These are phyloP conservation scores for Bujurquina vittata DNA, from an alignment of 2,113 vertebrate species.

Conservation along the genomic window DNA sequence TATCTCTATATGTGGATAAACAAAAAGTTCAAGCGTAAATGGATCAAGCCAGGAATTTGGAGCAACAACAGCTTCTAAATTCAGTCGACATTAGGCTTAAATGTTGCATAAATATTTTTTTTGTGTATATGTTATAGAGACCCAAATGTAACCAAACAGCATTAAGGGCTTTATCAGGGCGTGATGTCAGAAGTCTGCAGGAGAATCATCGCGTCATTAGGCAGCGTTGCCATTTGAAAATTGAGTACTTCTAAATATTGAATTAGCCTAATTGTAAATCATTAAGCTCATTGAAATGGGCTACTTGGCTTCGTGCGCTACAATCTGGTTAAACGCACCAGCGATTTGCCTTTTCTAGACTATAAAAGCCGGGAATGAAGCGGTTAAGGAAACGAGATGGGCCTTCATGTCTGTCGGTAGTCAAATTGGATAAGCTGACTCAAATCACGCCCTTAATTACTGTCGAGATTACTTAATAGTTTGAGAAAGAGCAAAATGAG, in stretches of 20 bases:
- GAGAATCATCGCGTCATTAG: not conserved
- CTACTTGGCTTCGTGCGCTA: conserved; percentile 16
- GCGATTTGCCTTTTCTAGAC: conserved; percentile 13
- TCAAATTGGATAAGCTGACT: conserved; percentile 19
- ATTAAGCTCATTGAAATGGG: conserved; percentile 19
- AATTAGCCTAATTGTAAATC: conserved; percentile 19
- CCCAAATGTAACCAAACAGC: not conserved
- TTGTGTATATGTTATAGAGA: conserved; percentile 4
- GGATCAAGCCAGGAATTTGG: conserved; percentile 1
- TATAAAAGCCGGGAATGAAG: conserved; percentile 7
- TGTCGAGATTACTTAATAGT: not conserved
- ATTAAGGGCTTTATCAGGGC: not conserved
- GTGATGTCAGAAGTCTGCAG: not conserved
- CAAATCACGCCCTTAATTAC: conserved; percentile 18
- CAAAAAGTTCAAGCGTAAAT: not conserved
- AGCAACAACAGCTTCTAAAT: not conserved
- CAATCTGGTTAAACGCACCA: conserved; percentile 17
- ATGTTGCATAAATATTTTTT: conserved; percentile 1
- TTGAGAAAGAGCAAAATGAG: conserved; percentile 2
- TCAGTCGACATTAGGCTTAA: not conserved
- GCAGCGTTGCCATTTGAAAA: not conserved
- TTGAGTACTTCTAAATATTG: conserved; percentile 13
- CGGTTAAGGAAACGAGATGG: conserved; percentile 21
- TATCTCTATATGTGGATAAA: not conserved
- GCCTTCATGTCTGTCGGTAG: conserved; percentile 7